Percentiles rank a stretch among this genome's conserved stretches.
Evolutionary conservation across 2,797 vertebrate species (phyloP).

Genomic region (Acipenser oxyrinchus): DNA sequence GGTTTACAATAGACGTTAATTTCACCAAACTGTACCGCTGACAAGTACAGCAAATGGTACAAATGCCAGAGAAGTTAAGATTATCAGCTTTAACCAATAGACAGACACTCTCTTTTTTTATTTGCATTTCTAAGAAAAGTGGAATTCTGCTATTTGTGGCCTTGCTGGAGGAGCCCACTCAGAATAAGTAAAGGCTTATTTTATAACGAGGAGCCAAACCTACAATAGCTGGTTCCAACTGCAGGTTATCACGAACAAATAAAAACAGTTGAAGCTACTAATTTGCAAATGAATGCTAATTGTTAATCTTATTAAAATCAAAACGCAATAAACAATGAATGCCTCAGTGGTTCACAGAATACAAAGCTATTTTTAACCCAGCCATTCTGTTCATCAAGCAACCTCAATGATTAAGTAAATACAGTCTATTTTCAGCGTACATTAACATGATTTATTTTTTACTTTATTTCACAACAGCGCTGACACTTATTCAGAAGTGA

Average conservation of each 20-base stretch:
- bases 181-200: no score
- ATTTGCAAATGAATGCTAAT: conserved; percentile 29
- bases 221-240: neutral
- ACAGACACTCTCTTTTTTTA: no score
- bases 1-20: no score
- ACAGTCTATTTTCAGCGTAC: conserved; percentile 14
- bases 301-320: conserved; percentile 36
- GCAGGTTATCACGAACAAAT: neutral
- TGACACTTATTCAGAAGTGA: conserved; percentile 21
- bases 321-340: conserved; percentile 20
- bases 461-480: conserved; percentile 12
- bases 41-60: no score
- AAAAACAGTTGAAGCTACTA: conserved; percentile 17
- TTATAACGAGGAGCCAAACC: no score
- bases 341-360: conserved; percentile 21
- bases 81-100: no score
- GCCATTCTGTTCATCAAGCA: conserved; percentile 24
- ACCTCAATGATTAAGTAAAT: conserved; percentile 9
- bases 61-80: no score
- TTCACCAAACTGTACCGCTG: no score
- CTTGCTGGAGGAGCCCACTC: no score
- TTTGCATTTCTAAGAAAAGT: no score
- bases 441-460: conserved; percentile 1
- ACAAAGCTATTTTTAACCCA: conserved; percentile 46
- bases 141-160: no score